These are phyloP conservation scores for Apis mellifera DNA, from an alignment of 1,140 invertebrate genomes.

Conservation along the genomic window DNA sequence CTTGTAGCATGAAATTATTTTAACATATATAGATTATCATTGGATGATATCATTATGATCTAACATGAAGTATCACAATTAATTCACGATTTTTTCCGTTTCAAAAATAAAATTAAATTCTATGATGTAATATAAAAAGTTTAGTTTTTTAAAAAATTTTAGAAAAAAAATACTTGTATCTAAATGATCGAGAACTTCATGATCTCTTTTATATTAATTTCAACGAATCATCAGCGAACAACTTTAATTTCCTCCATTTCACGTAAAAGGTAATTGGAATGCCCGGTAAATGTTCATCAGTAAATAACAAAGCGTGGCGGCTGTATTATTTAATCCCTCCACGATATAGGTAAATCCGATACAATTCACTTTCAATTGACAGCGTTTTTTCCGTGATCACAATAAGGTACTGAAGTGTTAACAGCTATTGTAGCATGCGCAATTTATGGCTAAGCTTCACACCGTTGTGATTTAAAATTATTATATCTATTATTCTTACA, in stretches of 20 bases:
- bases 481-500: constrained; percentile 49
- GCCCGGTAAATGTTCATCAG: constrained; percentile 10
- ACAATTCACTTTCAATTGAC: constrained; percentile 55
- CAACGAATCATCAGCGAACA: background rate
- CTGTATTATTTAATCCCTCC: constrained; percentile 40
- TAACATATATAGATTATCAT: too few species aligned
- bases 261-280: constrained; percentile 7
- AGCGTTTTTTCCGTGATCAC: constrained; percentile 56
- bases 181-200: background rate
- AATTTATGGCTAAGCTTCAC: constrained; percentile 58
- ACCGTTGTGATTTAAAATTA: constrained; percentile 45
- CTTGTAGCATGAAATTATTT: background rate
- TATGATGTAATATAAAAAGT: background rate
- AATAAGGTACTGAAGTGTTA: constrained; percentile 57
- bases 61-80: background rate
- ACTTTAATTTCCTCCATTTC: background rate
- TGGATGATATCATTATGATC: background rate
- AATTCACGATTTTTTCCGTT: background rate
- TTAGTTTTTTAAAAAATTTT: background rate
- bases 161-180: too few species aligned
- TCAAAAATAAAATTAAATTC: background rate
- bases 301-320: constrained; percentile 27
- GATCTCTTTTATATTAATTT: constrained; percentile 4
- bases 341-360: constrained; percentile 44
- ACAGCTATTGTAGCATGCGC: constrained; percentile 58